Conservation (phyloP, 2,888 invertebrate species). For the Synanthedon tipuliformis region DNA sequence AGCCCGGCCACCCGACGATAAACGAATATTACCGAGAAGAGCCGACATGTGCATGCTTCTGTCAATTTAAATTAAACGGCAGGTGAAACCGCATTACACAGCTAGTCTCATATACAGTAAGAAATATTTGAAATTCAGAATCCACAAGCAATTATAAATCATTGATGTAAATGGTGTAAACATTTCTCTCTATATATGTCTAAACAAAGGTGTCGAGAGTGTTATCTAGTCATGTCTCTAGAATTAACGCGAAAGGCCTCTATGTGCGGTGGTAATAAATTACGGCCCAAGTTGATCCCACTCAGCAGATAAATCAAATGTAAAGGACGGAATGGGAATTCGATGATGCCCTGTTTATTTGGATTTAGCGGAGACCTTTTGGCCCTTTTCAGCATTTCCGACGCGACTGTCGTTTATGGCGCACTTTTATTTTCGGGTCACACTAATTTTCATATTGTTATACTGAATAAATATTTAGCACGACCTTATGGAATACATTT, state of each 20-base stretch:
- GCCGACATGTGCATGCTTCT: no score
- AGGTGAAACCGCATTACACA: no score
- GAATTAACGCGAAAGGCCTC: conserved; percentile 44
- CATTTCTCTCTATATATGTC: conserved; percentile 1
- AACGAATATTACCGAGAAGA: no score
- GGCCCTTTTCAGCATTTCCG: conserved; percentile 26
- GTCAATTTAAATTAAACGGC: no score
- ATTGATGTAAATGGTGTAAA: not conserved
- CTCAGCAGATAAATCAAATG: conserved; percentile 58
- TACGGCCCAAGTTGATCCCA: conserved; percentile 47
- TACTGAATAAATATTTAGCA: not conserved
- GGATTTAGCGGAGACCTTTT: conserved; percentile 18
- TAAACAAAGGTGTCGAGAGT: conserved; percentile 38
- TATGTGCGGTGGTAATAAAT: conserved; percentile 42
- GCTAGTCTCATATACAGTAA: not conserved
- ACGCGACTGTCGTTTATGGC: conserved; percentile 25
- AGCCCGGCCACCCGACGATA: no score
- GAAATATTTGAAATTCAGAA: not conserved
- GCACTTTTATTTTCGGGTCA: not conserved
- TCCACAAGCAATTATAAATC: not conserved
- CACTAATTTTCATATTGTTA: not conserved
- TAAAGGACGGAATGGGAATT: conserved; percentile 44
- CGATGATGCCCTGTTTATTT: conserved; percentile 33
- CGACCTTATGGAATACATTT: no score
- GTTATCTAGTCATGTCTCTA: conserved; percentile 40